Evolutionary conservation across 2,797 vertebrate genomes (phyloP), one percentile per base, ranked within the genome.

Genomic region (Discoglossus pictus): DNA sequence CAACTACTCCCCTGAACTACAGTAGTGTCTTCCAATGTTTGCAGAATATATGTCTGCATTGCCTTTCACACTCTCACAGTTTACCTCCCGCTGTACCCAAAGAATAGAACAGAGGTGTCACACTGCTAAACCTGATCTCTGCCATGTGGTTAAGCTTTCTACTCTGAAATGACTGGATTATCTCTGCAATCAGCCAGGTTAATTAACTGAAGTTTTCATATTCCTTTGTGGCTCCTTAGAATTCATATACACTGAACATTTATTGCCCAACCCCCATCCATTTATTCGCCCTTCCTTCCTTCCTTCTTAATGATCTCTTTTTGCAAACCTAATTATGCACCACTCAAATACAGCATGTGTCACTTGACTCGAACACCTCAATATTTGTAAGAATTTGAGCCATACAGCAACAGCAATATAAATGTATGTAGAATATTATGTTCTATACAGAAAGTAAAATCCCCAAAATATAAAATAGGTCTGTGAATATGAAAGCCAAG

Each of bases 61-160:
- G 48, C 71, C 56, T 76, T 62, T 73, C 63, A 44, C 70, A 75
- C 72, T 50, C 76, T 72, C 75, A 80, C 44, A 69, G 66, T 35
- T 73, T 76, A 73, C 61, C 78, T 75, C 79, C 83, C 70, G 78
- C 83, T 74, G 73, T 3, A 81, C 61, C 51, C 60, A 48, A 67
- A 81, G 76, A 78, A 83, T 63, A 67, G 67, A 81, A 77, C 43
- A 73, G 61, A 79, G 67, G 73, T 77, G 69, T 67, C 77, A 81
- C 21, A 71, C 69, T 61, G 76, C 71, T 76, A 65, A 78, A 80
- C 71, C 73, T 72, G 50, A 78, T 78, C 76, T 79, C 55, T 73
- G 74, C 44, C 74, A 75, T 8, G 2, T 20, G 31, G 74, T 52
- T 77, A 73, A 56, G 65, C 50, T 74, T 76, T 58, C 63, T 46